Base-by-base conservation (phyloP, 2,888 invertebrate genomes). In the Microplitis deprimator region DNA sequence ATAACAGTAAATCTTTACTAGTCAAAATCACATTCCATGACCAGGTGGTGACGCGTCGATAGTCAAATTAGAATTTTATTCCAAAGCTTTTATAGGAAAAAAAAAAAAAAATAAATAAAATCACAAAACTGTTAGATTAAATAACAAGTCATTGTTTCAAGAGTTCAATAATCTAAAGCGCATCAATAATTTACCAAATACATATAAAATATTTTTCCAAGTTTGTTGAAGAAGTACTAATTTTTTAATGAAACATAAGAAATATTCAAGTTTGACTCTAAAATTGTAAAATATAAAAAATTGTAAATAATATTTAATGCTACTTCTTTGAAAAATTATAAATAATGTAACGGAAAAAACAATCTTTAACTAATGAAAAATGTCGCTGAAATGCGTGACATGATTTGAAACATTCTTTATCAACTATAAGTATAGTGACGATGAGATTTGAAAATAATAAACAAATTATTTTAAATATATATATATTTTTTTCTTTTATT, bases 381-480 rank as follows among this genome's bases (percentile, higher is more conserved):
- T 71, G 78, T 76, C 80, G 78, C 67, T 75, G 70, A 80, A 76
- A 67, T 74, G 77, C 78, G 81, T 81, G 78, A 79, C 77, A 76
- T 74, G 68, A 77, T 83, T 83, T 80, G 81, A 82, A 79, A 81
- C 81, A 76, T 82, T 73, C 79, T 81, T 82, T 78, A 81, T 81
- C 84, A 82, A 79, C 80, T 84, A 83, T 85, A 83, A 78, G 81
- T 83, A 84, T 84, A 82, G 84, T 82, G 83, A 85, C 80, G 38
- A 60, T 61, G 29, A 29, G 39, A 39, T 62, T 17, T 16, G 71
- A 61, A 39, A 17, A 39, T 69, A 17, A 50, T 29, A 50, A 59
- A 69, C 38, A 41, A 69, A 68, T 68, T 40, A 41, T 68, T 20
- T 38, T 67, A 29, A 29, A 10, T 10, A 17, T 65, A 10, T 65